Percentiles rank a stretch among this genome's conserved stretches.
Evolutionary conservation across 1,140 invertebrate genomes (phyloP).

Genomic region (Paralvinella palmiformis): DNA sequence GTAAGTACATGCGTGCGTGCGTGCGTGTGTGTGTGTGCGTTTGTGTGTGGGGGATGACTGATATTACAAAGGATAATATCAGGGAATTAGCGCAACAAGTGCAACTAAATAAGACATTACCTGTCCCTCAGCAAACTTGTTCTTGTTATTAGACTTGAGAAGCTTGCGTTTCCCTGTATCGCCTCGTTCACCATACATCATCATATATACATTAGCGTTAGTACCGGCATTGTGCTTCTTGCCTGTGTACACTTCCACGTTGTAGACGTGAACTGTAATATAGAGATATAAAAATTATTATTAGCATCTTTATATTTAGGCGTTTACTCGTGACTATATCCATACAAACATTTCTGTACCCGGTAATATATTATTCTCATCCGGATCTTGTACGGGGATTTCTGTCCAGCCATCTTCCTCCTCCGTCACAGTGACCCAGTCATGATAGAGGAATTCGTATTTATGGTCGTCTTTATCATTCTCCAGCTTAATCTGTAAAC

Average conservation of each 20-base stretch:
- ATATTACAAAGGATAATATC: neutral
- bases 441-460: no score
- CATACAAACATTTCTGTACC: no score
- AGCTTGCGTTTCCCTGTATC: constrained; percentile 38
- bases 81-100: neutral
- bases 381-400: no score
- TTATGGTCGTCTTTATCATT: no score
- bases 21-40: no score
- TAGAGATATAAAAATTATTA: no score
- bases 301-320: no score
- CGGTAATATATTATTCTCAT: no score
- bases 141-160: constrained; percentile 26
- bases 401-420: no score
- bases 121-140: constrained; percentile 31
- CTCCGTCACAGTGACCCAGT: no score
- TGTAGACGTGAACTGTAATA: constrained; percentile 38
- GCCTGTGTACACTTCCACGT: constrained; percentile 37
- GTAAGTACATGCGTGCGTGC: neutral
- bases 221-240: constrained; percentile 35
- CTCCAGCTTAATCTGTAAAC: no score
- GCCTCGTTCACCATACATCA: constrained; percentile 34
- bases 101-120: constrained; percentile 18
- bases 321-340: no score
- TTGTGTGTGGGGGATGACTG: neutral
- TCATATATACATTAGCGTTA: constrained; percentile 40